Percentiles rank a stretch among this genome's conserved stretches.
phyloP scores from a whole-genome alignment of 2,888 invertebrate genomes.

The Machimus atricapillus region DNA sequence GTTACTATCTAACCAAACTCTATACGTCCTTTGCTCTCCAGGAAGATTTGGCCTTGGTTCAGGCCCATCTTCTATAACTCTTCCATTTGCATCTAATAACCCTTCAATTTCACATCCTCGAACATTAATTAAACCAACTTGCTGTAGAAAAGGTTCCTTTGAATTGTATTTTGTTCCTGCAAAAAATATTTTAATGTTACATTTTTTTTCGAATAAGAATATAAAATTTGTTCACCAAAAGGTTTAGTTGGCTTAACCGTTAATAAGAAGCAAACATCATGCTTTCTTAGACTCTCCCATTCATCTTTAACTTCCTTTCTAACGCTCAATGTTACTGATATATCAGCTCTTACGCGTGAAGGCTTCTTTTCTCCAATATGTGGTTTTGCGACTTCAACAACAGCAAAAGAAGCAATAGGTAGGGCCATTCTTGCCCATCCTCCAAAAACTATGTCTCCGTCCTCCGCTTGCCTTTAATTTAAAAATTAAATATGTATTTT shows the following conservation, averaged over 20 bases:
- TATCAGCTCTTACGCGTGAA: conserved; percentile 93
- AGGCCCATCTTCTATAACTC: conserved; percentile 95
- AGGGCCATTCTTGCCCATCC: conserved; percentile 99
- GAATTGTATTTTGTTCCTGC: conserved; percentile 80
- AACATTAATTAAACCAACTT: conserved; percentile 90
- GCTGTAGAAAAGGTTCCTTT: conserved; percentile 85
- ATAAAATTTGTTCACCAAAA: conserved; percentile 69
- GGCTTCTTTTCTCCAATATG: conserved; percentile 95
- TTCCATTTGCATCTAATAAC: conserved; percentile 93
- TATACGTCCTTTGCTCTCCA: conserved; percentile 89
- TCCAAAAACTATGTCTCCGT: conserved; percentile 85
- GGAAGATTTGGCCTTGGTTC: conserved; percentile 86
- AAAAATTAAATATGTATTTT: not conserved
- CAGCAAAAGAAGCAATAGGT: conserved; percentile 88
- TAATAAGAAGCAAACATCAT: conserved; percentile 97
- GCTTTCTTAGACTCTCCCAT: conserved; percentile 96
- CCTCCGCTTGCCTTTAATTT: conserved; percentile 78
- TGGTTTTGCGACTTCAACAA: conserved; percentile 93
- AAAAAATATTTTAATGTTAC: not conserved
- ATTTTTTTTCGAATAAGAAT: not conserved
- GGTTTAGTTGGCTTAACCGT: conserved; percentile 85
- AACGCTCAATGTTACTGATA: conserved; percentile 90
- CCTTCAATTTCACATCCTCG: conserved; percentile 99
- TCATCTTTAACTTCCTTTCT: conserved; percentile 91
- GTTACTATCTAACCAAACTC: conserved; percentile 95